Conservation (phyloP, 2,113 vertebrate genomes). For the Acrocephalus kingi region DNA sequence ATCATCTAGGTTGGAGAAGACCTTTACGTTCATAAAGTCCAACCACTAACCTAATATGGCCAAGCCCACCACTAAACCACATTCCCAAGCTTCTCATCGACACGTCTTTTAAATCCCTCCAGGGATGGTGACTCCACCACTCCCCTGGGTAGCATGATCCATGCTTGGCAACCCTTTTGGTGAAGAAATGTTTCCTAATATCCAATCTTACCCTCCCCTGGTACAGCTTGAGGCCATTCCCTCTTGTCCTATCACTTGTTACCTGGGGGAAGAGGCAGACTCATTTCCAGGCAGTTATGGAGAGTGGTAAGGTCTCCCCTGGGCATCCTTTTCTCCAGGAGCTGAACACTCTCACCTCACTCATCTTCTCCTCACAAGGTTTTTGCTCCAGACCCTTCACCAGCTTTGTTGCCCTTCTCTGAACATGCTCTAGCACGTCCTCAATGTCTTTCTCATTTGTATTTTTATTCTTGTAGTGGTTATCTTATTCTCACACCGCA, state of each 20-base stretch:
- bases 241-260: background rate
- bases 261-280: background rate
- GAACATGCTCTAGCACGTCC: accelerated
- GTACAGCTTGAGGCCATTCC: background rate
- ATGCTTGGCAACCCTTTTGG: background rate
- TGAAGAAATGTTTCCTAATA: background rate
- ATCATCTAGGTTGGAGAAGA: background rate
- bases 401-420: background rate
- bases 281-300: background rate
- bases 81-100: background rate
- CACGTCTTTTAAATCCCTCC: background rate
- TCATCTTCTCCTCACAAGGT: background rate
- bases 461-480: background rate
- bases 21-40: background rate
- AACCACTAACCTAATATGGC: background rate
- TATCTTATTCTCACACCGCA: background rate
- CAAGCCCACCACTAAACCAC: background rate
- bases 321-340: background rate
- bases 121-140: accelerated
- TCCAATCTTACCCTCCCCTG: background rate
- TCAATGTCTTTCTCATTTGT: background rate
- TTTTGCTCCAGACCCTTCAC: background rate
- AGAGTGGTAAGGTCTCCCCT: background rate
- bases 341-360: background rate
- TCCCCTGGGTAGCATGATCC: accelerated